A percentile compares a stretch with the other conserved stretches of the same genome.
Conservation (phyloP, 2,113 vertebrate species). For the Lepidothrix coronata region DNA sequence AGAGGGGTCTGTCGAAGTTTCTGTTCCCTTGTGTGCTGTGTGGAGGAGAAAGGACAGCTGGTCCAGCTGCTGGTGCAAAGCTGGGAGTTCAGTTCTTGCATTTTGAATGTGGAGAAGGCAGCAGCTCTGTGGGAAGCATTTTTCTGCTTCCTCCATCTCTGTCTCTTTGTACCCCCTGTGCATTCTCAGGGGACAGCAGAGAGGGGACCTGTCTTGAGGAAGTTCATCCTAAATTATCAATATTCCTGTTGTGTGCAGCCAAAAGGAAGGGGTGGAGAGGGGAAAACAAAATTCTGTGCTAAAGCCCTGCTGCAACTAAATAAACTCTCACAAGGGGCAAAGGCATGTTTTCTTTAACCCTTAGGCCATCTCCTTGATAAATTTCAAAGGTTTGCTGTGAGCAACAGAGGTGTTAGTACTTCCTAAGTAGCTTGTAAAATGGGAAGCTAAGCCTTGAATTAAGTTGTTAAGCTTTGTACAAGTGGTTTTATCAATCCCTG, state of each 20-base stretch:
- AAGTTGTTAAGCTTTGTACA: conserved; percentile 19
- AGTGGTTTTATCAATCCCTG: background rate
- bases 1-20: no score
- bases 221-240: background rate
- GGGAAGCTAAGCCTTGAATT: conserved; percentile 17
- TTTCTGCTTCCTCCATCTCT: background rate
- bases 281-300: background rate
- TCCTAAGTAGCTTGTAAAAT: conserved; percentile 13
- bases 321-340: background rate
- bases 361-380: conserved; percentile 3
- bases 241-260: background rate
- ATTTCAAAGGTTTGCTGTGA: conserved; percentile 25
- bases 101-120: background rate
- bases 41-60: background rate
- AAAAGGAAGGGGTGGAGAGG: background rate
- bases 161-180: background rate
- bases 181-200: background rate
- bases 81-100: background rate
- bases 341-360: background rate
- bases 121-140: background rate
- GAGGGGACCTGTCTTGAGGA: fast-evolving
- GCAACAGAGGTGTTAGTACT: background rate
- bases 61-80: background rate
- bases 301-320: background rate
- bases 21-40: fast-evolving